phyloP scores from a whole-genome alignment of 2,113 vertebrate genomes.

The Mesoclemmys tuberculata region DNA sequence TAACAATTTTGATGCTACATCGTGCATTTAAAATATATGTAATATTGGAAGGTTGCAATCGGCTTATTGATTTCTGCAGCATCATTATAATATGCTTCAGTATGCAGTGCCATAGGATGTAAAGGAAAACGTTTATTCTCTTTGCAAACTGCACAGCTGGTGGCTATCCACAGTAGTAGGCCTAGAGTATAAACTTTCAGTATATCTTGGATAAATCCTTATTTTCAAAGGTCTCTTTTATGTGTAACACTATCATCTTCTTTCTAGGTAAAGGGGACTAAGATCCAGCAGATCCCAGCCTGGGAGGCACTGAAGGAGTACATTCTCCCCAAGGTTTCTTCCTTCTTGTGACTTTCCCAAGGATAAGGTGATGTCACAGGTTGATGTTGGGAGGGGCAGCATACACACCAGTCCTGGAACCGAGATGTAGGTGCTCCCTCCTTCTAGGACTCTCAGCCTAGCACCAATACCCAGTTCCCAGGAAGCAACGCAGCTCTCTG shows the following conservation, averaged over 20 bases:
- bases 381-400: not conserved
- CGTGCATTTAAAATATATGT: not conserved
- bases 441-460: not conserved
- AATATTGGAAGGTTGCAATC: constrained; percentile 33
- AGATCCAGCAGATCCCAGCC: not conserved
- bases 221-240: not conserved
- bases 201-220: not conserved
- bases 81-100: constrained; percentile 39
- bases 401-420: accelerated
- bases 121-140: not conserved
- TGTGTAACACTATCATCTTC: not conserved
- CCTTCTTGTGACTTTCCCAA: not conserved
- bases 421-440: not conserved
- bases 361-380: not conserved
- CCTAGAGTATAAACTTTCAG: not conserved
- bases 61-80: constrained; percentile 55
- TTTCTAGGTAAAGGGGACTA: not conserved
- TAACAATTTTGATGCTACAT: not conserved
- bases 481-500: not conserved
- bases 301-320: not conserved
- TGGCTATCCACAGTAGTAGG: not conserved
- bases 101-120: not conserved
- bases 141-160: not conserved
- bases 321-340: not conserved
- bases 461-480: not conserved